Percentiles rank a stretch among this genome's conserved stretches.
Conservation (phyloP, 2,113 vertebrate species). For the Ptilonorhynchus violaceus region DNA sequence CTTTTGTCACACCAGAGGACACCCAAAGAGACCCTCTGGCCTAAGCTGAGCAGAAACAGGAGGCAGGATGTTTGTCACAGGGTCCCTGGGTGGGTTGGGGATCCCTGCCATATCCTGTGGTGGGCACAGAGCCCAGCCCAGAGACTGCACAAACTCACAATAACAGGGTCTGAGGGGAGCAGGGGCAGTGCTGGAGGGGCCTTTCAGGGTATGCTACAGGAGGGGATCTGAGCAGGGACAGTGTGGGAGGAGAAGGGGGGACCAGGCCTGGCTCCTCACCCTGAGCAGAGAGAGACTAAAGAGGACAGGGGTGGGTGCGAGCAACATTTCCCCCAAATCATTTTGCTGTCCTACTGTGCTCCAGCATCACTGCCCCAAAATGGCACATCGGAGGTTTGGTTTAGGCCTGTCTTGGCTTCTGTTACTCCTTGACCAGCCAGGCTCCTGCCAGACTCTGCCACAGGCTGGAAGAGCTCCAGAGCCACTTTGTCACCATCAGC, state of each 20-base stretch:
- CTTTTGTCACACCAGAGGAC: not conserved
- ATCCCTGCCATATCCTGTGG: not conserved
- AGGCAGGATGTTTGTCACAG: not conserved
- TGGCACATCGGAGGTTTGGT: not conserved
- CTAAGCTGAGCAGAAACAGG: not conserved
- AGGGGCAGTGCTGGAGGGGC: not conserved
- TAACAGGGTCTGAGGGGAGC: no score
- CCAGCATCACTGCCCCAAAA: not conserved
- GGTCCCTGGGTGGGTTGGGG: not conserved
- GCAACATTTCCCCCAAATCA: not conserved
- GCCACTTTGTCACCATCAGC: not conserved
- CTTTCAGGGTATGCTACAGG: not conserved
- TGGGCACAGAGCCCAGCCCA: not conserved
- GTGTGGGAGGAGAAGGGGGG: not conserved
- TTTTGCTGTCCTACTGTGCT: not conserved
- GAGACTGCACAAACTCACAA: not conserved
- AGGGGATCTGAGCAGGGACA: not conserved
- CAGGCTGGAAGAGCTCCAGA: not conserved
- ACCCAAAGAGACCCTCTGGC: not conserved
- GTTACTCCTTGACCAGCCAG: not conserved
- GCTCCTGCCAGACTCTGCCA: not conserved
- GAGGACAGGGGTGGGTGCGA: not conserved
- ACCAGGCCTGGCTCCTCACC: not conserved
- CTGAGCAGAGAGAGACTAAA: not conserved
- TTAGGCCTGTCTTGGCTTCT: not conserved